Conservation (phyloP, 2,113 vertebrate genomes). For the Numenius arquata region DNA sequence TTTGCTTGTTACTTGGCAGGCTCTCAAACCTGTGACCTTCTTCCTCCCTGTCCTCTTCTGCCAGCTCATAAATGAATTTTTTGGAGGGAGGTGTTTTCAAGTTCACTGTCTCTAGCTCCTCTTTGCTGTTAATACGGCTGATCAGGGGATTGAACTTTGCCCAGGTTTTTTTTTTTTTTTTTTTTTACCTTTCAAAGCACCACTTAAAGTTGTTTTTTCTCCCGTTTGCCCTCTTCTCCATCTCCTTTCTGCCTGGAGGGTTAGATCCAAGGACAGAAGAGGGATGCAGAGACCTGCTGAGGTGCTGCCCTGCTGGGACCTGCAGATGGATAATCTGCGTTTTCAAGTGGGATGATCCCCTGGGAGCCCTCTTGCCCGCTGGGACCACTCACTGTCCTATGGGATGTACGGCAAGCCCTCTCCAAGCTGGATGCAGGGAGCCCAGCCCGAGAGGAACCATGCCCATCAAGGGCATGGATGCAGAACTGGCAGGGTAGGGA, state of each 20-base stretch:
- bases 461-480: accelerated
- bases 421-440: neutral
- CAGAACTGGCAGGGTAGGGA: neutral
- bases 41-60: neutral
- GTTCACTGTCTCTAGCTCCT: conserved; percentile 79
- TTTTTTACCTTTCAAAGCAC: conserved; percentile 69
- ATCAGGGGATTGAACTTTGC: conserved; percentile 88
- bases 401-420: neutral
- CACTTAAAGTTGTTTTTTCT: neutral
- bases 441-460: accelerated
- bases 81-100: neutral
- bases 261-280: neutral
- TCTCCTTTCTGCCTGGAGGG: neutral
- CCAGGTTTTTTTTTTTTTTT: conserved; percentile 83
- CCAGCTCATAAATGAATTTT: neutral
- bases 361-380: neutral
- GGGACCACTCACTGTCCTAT: neutral
- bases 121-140: conserved; percentile 83
- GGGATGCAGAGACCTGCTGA: accelerated
- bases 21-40: neutral
- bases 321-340: neutral
- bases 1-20: neutral
- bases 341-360: neutral
- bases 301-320: neutral
- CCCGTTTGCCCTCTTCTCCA: neutral